These are phyloP conservation scores for Cebidichthys violaceus DNA, from an alignment of 2,113 vertebrate genomes.

Conservation along the genomic window DNA sequence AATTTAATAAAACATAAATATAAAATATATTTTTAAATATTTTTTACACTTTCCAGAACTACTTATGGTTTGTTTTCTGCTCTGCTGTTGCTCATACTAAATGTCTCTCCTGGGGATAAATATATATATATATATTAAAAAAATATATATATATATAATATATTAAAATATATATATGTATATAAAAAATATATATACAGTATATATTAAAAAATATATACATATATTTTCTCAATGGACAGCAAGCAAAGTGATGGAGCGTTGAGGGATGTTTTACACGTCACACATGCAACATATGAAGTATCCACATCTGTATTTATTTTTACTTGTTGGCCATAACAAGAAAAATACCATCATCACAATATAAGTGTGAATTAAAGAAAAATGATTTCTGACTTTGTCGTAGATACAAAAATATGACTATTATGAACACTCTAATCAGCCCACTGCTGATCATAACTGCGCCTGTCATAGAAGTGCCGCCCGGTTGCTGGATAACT, in stretches of 20 bases:
- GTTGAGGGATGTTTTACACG: neutral
- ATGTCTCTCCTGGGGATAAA: neutral
- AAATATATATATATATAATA: neutral
- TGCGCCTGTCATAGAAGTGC: neutral
- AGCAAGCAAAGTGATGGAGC: neutral
- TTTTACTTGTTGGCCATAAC: no score
- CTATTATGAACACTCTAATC: no score
- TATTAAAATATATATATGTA: neutral
- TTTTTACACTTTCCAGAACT: no score
- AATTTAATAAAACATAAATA: no score
- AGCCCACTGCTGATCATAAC: neutral
- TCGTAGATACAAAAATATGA: no score
- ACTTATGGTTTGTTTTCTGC: no score
- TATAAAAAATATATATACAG: no score
- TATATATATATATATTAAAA: constrained; percentile 1
- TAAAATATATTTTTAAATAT: no score
- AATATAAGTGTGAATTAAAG: neutral
- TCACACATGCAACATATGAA: neutral
- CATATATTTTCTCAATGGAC: neutral
- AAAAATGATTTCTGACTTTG: no score
- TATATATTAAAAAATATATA: no score
- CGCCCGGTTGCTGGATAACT: neutral
- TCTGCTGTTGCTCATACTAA: no score
- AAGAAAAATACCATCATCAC: no score
- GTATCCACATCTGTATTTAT: neutral